phyloP scores from a whole-genome alignment of 2,113 vertebrate genomes.

The Brachyhypopomus gauderio region DNA sequence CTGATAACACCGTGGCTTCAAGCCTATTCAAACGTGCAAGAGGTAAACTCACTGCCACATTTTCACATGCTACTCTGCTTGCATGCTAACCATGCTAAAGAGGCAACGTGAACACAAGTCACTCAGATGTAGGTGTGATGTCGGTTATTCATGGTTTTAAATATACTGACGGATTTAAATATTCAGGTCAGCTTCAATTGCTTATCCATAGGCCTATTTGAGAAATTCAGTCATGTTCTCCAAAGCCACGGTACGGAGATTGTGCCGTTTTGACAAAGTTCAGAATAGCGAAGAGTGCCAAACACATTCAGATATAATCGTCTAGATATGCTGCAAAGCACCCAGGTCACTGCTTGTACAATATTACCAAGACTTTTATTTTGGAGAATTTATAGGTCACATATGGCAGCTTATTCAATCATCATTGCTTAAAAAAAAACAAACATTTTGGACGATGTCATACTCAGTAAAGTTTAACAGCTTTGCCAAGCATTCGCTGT shows the following conservation, averaged over 20 bases:
- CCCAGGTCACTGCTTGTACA: background rate
- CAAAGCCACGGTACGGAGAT: too few species aligned
- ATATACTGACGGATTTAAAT: too few species aligned
- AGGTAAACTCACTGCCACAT: background rate
- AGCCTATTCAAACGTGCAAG: conserved; percentile 26
- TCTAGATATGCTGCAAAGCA: background rate
- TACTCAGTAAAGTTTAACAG: conserved; percentile 51
- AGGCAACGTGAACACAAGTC: too few species aligned
- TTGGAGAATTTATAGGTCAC: conserved; percentile 35
- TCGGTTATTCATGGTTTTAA: too few species aligned
- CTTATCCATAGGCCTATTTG: too few species aligned
- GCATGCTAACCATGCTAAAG: too few species aligned
- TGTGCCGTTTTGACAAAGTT: too few species aligned
- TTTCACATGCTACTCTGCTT: too few species aligned
- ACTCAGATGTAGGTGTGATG: too few species aligned
- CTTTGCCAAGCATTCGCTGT: conserved; percentile 48
- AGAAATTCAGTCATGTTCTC: background rate
- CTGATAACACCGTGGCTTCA: conserved; percentile 62
- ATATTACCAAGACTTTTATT: conserved; percentile 6
- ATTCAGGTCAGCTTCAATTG: too few species aligned
- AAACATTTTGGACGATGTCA: conserved; percentile 48
- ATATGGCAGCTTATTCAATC: conserved; percentile 37
- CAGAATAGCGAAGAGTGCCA: background rate
- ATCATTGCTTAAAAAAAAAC: conserved; percentile 37
- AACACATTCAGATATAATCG: background rate